phyloP scores from a whole-genome alignment of 1,140 invertebrate species.

The Papilio aristodemus region DNA sequence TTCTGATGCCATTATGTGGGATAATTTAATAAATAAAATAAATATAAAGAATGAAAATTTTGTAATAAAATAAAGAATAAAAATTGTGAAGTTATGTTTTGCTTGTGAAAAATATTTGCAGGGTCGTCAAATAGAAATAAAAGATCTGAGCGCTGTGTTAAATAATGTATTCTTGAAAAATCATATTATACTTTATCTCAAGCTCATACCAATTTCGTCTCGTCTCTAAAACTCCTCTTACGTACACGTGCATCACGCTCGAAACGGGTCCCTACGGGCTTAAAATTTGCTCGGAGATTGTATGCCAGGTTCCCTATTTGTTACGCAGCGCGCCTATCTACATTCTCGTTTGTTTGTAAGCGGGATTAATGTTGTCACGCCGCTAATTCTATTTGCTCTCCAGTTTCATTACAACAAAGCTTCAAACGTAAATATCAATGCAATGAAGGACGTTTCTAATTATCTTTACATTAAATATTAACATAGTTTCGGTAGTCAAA shows the following conservation, averaged over 20 bases:
- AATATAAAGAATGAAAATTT: too few relatives aligned
- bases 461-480: conserved; percentile 55
- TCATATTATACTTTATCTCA: conserved; percentile 9
- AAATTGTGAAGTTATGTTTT: too few relatives aligned
- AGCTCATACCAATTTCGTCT: conserved; percentile 8
- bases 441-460: conserved; percentile 39
- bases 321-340: conserved; percentile 39
- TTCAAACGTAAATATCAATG: conserved; percentile 30
- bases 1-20: too few relatives aligned
- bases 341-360: conserved; percentile 54
- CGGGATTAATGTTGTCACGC: conserved; percentile 56
- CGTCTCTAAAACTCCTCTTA: conserved; percentile 6
- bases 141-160: conserved; percentile 1
- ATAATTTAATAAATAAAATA: too few relatives aligned
- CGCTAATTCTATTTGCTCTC: conserved; percentile 59
- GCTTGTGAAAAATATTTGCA: neutral
- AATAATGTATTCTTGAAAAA: conserved; percentile 7
- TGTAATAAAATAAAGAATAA: too few relatives aligned
- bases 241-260: conserved; percentile 34
- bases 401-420: conserved; percentile 41
- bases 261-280: conserved; percentile 47
- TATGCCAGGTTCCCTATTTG: conserved; percentile 50
- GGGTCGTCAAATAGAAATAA: neutral
- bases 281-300: conserved; percentile 57
- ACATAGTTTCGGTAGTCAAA: conserved; percentile 47